phyloP scores from a whole-genome alignment of 2,888 invertebrate genomes.

The Drosophila affinis region DNA sequence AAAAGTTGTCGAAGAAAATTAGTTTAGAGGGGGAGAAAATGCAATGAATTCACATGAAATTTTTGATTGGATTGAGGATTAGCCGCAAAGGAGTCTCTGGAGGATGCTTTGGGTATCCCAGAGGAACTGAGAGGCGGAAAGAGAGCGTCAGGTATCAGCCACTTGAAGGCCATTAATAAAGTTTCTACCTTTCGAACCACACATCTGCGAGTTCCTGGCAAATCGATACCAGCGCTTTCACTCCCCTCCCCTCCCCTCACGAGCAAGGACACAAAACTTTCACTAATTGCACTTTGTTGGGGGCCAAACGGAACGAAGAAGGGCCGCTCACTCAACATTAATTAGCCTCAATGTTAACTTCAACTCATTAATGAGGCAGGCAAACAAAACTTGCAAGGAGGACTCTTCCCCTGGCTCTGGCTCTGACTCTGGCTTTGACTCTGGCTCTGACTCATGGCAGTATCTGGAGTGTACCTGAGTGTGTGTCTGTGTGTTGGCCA shows the following conservation, averaged over 20 bases:
- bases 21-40: slow-evolving; percentile 46
- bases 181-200: background rate
- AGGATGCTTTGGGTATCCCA: background rate
- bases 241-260: background rate
- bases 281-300: slow-evolving; percentile 75
- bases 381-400: slow-evolving; percentile 61
- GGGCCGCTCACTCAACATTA: slow-evolving; percentile 69
- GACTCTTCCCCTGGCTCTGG: slow-evolving; percentile 22
- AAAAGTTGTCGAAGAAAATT: slow-evolving; percentile 68
- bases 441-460: background rate
- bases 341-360: slow-evolving; percentile 74
- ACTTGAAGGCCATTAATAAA: background rate
- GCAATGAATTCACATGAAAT: slow-evolving; percentile 40
- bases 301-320: slow-evolving; percentile 50
- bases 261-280: slow-evolving; percentile 51
- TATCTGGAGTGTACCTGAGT: background rate
- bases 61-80: background rate
- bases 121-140: no score
- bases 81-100: slow-evolving; percentile 45
- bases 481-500: background rate
- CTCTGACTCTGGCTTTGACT: slow-evolving; percentile 18
- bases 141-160: background rate
- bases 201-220: slow-evolving; percentile 3
- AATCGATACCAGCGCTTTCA: slow-evolving; percentile 2
- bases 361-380: slow-evolving; percentile 76